phyloP scores from a whole-genome alignment of 2,888 invertebrate species.

The Tipula vernalis region DNA sequence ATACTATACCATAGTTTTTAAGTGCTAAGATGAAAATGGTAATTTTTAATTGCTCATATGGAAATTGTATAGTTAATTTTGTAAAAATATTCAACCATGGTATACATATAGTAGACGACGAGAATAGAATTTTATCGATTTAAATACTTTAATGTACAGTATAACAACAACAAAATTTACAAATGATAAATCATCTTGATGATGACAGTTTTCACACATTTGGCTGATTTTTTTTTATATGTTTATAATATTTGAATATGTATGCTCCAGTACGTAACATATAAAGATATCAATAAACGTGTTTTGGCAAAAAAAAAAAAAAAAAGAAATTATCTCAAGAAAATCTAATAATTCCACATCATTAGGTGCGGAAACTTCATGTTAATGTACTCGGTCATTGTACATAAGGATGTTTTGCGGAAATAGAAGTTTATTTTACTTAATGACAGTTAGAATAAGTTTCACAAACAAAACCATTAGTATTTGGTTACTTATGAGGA shows the following conservation, averaged over 20 bases:
- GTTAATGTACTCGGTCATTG: background rate
- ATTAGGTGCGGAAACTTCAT: background rate
- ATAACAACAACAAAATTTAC: background rate
- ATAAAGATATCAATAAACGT: background rate
- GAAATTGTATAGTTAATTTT: background rate
- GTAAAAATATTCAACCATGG: background rate
- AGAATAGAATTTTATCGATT: background rate
- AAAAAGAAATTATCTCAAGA: background rate
- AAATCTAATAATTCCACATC: background rate
- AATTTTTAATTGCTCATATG: background rate
- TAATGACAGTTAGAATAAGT: background rate
- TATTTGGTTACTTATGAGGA: too few species aligned
- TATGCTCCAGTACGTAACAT: background rate
- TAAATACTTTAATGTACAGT: background rate
- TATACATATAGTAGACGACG: background rate
- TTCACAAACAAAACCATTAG: too few species aligned
- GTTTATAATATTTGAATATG: background rate
- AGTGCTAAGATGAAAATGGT: background rate
- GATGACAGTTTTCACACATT: background rate
- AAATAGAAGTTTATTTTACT: background rate
- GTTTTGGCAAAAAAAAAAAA: background rate
- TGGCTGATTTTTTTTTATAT: background rate
- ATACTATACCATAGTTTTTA: too few species aligned
- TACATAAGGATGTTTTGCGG: background rate
- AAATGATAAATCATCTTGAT: background rate